Evolutionary conservation across 2,113 vertebrate species (phyloP).

Genomic region (Osmerus mordax): DNA sequence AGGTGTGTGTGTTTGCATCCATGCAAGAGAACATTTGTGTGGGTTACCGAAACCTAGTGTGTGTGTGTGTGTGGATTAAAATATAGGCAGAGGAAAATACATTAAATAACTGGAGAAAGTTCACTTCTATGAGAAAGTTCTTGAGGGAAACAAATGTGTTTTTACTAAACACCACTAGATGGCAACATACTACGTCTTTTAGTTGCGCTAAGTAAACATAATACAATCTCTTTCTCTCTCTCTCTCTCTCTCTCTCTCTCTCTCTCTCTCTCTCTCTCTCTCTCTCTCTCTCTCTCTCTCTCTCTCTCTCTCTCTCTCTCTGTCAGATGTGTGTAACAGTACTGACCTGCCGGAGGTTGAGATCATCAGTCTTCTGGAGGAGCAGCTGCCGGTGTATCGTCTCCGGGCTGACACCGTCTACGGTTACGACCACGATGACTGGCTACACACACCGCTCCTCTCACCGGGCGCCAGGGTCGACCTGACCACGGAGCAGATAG

Average conservation of each 20-base stretch:
- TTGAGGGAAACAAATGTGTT: too few species aligned
- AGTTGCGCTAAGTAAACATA: too few species aligned
- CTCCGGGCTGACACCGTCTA: conserved; percentile 93
- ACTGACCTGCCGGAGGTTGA: conserved; percentile 97
- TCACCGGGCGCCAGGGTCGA: conserved; percentile 85
- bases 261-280: background rate
- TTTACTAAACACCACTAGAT: too few species aligned
- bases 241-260: background rate
- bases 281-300: conserved; percentile 10
- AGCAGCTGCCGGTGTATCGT: conserved; percentile 94
- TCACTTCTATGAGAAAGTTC: too few species aligned
- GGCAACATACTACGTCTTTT: too few species aligned
- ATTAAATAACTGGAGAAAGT: background rate
- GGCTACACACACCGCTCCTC: conserved; percentile 94
- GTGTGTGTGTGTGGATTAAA: background rate
- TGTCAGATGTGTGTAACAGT: conserved; percentile 96
- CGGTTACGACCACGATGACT: conserved; percentile 96
- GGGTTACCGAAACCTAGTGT: background rate
- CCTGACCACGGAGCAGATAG: conserved; percentile 94
- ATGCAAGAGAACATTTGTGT: background rate
- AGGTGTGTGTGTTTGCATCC: conserved; percentile 45
- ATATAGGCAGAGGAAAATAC: too few species aligned
- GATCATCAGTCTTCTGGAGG: conserved; percentile 98
- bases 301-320: conserved; percentile 3
- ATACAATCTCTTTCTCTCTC: background rate